Base-by-base conservation (phyloP, 2,797 vertebrate genomes). In the Melanotaenia maccullochi region DNA sequence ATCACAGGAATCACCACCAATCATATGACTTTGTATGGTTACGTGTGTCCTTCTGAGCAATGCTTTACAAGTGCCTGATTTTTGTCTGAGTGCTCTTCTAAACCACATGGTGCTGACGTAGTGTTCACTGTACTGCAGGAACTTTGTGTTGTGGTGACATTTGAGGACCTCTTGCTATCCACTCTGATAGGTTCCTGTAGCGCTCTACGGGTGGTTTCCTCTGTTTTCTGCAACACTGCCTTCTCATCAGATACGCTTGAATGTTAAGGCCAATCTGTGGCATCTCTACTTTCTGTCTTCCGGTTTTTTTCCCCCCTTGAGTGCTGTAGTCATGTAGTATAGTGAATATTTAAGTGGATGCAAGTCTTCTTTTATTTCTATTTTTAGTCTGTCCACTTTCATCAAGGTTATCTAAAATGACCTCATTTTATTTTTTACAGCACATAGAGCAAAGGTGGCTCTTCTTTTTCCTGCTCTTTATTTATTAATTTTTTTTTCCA, bases 321-420 rank as follows among this genome's bases (percentile, higher is more conserved):
- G 66, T 62, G 57, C 66, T 73, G 25, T 68, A 75, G 54, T 73
- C 60, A 52, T 67, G 35, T 51, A 75, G 68, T 68, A 42, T 9
- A 20, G 59, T 4, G 38, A 42, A n/a, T 58, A 40, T 78, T 66
- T 38, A 68, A 68, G 14, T 60, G 18, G 71, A 60, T 69, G 49
- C 20, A 28, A 28, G 22, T 73, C 12, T 57, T 20, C 28, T 13
- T 67, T 11, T 36, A 60, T 63, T 12, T 55, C 44, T 36, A 49
- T 42, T 73, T 63, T 60, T 14, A 36, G 68, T 79, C 60, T 83
- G 60, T 85, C 57, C 42, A 51, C 42, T 76, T 79, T 79, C 61
- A 84, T 81, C 78, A 85, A 90, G 84, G 86, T 87, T 90, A 76
- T 65, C 59, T 42, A 42, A 71, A 68, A 65, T 89, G 84, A 84